Conservation (phyloP, 2,888 invertebrate species). For the Cabera pusaria region DNA sequence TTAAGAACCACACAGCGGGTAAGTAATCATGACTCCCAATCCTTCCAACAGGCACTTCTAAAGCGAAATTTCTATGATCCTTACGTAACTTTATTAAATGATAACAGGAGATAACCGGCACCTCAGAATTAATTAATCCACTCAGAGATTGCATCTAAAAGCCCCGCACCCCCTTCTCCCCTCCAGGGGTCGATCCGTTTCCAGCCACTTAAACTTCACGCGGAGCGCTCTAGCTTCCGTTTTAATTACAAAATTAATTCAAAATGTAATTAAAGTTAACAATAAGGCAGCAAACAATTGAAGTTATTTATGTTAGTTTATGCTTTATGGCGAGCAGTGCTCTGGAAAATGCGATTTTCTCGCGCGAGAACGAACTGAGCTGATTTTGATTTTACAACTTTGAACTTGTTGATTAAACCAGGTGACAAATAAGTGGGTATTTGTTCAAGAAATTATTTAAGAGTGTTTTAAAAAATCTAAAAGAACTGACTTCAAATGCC, state of each 20-base stretch:
- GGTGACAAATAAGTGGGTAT: too few relatives aligned
- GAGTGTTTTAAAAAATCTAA: too few relatives aligned
- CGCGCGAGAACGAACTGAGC: conserved; percentile 22
- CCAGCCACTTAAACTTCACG: conserved; percentile 84
- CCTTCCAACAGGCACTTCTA: conserved; percentile 13
- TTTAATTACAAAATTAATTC: conserved; percentile 85
- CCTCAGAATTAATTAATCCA: conserved; percentile 84
- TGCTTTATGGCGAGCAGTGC: conserved; percentile 71
- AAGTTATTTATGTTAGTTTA: conserved; percentile 84
- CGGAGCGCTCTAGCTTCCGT: conserved; percentile 84
- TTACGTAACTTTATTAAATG: conserved; percentile 80
- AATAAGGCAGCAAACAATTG: conserved; percentile 84
- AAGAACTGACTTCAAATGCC: too few relatives aligned
- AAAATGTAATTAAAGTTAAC: conserved; percentile 85
- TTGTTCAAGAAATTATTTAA: too few relatives aligned
- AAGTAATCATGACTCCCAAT: neutral
- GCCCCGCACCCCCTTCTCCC: conserved; percentile 59
- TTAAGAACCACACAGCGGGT: too few relatives aligned
- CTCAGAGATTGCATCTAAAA: conserved; percentile 83
- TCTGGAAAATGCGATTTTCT: conserved; percentile 60
- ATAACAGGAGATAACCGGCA: conserved; percentile 82
- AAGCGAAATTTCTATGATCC: conserved; percentile 64
- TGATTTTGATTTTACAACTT: conserved; percentile 28
- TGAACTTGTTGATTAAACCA: neutral
- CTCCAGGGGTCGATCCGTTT: conserved; percentile 75